A percentile compares a stretch with the other conserved stretches of the same genome.
Evolutionary conservation across 2,888 invertebrate species (phyloP).

Genomic region (Liodrosophila aerea): DNA sequence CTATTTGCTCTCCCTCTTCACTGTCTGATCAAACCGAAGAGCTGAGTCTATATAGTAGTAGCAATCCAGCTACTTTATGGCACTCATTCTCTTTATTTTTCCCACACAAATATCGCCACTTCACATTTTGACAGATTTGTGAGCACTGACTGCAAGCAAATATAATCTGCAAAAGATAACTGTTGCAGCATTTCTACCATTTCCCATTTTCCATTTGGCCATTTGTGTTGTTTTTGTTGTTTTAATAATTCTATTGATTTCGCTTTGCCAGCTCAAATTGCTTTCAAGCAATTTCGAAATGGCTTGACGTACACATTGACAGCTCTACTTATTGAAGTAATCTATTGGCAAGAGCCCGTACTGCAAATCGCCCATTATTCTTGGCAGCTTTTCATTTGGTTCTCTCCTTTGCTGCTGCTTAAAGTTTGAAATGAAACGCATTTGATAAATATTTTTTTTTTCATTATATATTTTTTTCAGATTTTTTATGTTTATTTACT

Average conservation of each 20-base stretch:
- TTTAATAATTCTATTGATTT: constrained; percentile 50
- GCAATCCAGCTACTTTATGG: background rate
- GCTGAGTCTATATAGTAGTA: constrained; percentile 5
- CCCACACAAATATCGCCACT: background rate
- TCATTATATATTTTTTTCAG: constrained; percentile 47
- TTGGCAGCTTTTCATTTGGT: constrained; percentile 21
- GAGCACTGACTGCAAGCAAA: no score
- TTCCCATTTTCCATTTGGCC: constrained; percentile 5
- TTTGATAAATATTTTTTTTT: constrained; percentile 46
- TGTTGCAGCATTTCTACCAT: background rate
- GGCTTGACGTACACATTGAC: constrained; percentile 50
- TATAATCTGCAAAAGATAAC: constrained; percentile 13
- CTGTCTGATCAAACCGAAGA: no score
- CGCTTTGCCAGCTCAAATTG: constrained; percentile 43
- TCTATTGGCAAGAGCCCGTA: constrained; percentile 51
- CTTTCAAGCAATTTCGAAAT: constrained; percentile 43
- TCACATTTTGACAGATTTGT: constrained; percentile 9
- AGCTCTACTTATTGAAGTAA: constrained; percentile 59
- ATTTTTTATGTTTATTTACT: constrained; percentile 77
- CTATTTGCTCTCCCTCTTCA: no score
- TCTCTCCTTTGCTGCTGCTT: background rate
- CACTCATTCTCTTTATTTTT: no score
- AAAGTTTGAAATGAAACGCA: constrained; percentile 56
- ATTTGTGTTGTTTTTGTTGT: background rate
- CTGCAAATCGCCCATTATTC: constrained; percentile 44